Conservation (phyloP, 2,113 vertebrate genomes). For the Benitochromis conjunctus region DNA sequence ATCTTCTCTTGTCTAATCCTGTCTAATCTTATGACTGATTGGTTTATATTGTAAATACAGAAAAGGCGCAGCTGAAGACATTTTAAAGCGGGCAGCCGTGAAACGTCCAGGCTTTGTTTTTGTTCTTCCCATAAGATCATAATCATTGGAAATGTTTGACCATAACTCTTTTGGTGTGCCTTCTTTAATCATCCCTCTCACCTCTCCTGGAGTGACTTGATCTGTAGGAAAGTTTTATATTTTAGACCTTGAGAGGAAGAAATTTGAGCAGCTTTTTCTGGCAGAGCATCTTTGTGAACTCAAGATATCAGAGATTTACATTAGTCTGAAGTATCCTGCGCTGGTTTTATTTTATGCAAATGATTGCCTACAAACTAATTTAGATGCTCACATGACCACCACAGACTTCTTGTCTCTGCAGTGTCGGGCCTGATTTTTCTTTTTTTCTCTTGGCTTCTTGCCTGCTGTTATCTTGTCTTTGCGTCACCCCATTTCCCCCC, state of each 20-base stretch:
- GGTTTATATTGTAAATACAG: not conserved
- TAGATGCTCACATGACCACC: not conserved
- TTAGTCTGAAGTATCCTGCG: not conserved
- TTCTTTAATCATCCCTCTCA: not conserved
- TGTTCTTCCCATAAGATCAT: not conserved
- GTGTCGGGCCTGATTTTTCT: not conserved
- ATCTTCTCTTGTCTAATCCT: too few species aligned
- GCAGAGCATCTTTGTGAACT: not conserved
- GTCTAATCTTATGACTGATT: not conserved
- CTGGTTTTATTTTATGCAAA: not conserved
- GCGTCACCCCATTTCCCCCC: not conserved
- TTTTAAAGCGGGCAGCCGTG: too few species aligned
- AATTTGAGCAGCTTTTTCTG: not conserved
- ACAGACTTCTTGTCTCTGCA: not conserved
- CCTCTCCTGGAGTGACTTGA: not conserved
- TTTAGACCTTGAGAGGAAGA: not conserved
- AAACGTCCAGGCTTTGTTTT: not conserved
- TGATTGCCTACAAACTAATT: not conserved
- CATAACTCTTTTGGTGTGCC: not conserved
- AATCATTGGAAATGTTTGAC: not conserved
- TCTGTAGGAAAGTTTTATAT: not conserved
- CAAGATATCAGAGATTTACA: not conserved
- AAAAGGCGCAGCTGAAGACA: not conserved
- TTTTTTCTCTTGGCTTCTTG: not conserved
- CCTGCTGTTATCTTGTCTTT: not conserved